A percentile compares a stretch with the other conserved stretches of the same genome.
phyloP scores from a whole-genome alignment of 2,888 invertebrate genomes.

The Orgyia antiqua region DNA sequence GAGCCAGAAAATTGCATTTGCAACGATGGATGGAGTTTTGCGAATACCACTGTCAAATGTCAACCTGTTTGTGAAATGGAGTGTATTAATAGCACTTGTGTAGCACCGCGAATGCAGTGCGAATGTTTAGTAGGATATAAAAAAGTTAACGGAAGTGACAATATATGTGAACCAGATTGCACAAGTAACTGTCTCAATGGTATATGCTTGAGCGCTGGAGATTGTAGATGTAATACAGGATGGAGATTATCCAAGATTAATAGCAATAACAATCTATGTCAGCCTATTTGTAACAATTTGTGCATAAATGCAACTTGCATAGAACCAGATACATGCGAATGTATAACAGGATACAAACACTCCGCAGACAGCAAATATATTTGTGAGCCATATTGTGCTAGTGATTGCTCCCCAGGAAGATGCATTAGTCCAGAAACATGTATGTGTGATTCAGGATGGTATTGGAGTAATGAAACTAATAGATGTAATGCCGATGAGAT shows the following conservation, averaged over 20 bases:
- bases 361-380: not conserved
- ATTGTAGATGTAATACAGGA: slow-evolving; percentile 11
- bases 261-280: slow-evolving; percentile 5
- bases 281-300: slow-evolving; percentile 6
- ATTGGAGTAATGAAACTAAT: too few species aligned
- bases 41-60: not conserved
- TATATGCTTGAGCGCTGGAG: slow-evolving; percentile 10
- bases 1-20: slow-evolving; percentile 69
- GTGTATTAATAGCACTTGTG: slow-evolving; percentile 66
- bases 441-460: slow-evolving; percentile 1
- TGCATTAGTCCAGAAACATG: slow-evolving; percentile 8
- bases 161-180: slow-evolving; percentile 12
- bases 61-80: slow-evolving; percentile 44
- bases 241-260: slow-evolving; percentile 2
- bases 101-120: too few species aligned
- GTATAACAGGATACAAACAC: slow-evolving; percentile 5
- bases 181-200: slow-evolving; percentile 11
- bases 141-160: not conserved
- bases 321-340: slow-evolving; percentile 11
- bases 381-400: slow-evolving; percentile 3
- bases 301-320: slow-evolving; percentile 10
- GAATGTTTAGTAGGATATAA: slow-evolving; percentile 25
- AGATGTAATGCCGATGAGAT: too few species aligned
- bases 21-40: slow-evolving; percentile 1
- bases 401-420: slow-evolving; percentile 4